Conservation (phyloP, 2,113 vertebrate genomes). For the Sialia sialis region DNA sequence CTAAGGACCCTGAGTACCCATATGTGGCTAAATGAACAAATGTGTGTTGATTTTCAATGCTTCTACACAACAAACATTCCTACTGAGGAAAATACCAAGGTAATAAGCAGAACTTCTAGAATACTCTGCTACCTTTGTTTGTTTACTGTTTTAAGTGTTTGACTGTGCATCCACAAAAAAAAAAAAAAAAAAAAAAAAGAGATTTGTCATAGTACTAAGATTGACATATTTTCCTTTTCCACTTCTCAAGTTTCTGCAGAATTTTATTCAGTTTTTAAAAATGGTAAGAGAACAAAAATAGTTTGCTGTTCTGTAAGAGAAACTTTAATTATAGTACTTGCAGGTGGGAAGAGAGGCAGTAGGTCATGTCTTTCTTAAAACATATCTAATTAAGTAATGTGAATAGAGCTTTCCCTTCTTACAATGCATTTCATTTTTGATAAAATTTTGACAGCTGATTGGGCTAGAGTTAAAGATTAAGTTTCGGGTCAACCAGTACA, state of each 20-base stretch:
- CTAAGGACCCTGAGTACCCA: neutral
- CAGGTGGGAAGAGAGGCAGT: constrained; percentile 22
- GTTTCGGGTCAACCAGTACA: neutral
- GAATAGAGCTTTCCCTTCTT: neutral
- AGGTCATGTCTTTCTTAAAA: constrained; percentile 45
- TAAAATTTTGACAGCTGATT: constrained; percentile 20
- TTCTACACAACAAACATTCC: neutral
- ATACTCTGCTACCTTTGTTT: neutral
- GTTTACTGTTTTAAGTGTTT: neutral
- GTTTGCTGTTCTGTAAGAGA: neutral
- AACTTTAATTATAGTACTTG: constrained; percentile 33
- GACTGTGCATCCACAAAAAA: neutral
- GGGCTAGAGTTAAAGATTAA: constrained; percentile 1
- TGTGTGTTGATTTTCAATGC: neutral
- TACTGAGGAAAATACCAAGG: neutral
- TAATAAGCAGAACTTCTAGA: neutral
- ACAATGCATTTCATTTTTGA: neutral
- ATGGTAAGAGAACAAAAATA: neutral
- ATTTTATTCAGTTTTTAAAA: neutral
- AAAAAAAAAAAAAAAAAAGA: neutral
- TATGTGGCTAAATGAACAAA: neutral
- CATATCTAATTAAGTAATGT: neutral
- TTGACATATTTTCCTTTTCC: neutral
- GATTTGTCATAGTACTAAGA: neutral
- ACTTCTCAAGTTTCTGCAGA: neutral